Base-by-base conservation (phyloP, 2,113 vertebrate species). In the Aramus guarauna region DNA sequence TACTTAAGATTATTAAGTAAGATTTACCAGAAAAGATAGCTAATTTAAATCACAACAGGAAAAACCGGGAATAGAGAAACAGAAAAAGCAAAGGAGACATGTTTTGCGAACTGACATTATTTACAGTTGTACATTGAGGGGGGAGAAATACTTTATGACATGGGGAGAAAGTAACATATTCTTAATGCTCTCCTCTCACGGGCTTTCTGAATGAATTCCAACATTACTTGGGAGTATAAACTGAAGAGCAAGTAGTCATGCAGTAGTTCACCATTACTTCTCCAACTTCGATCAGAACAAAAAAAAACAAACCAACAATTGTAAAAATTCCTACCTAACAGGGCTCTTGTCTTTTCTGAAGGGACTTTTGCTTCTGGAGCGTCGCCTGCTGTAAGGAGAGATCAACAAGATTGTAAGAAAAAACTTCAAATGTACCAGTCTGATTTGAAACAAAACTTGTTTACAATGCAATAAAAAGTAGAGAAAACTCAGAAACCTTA, bases 291-390 rank as follows among this genome's bases (percentile, higher is more conserved):
- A 43, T 1, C 29, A 9, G 27, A 48, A 4, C 27, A 39, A 78
- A 30, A 20, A 37, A 76, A 16, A 5, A 32, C 41, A 86, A 13
- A n/a, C n/a, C n/a, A n/a, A n/a, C n/a, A n/a, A n/a, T n/a, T n/a
- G 39, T 58, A 23, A 59, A 50, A 81, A 88, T 55, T 73, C 67
- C 91, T 98, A 99, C 99, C 99, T 99, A 94, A 99, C 97, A 88
- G 99, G 99, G 96, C 99, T 99, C 97, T 99, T 99, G 96, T 99
- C 99, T 98, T 99, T 99, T 97, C 97, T 99, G 94, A 99, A 98
- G 36, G 99, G 99, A 96, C 99, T 99, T 98, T 98, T 99, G 96
- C 99, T 99, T 98, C 98, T 98, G 41, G 99, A 99, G 24, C 98
- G 98, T 79, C 98, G 98, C 63, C 98, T 98, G 92, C 99, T 99